Percentiles rank a stretch among this genome's conserved stretches.
Evolutionary conservation across 2,113 vertebrate genomes (phyloP).

Genomic region (Rhea pennata): DNA sequence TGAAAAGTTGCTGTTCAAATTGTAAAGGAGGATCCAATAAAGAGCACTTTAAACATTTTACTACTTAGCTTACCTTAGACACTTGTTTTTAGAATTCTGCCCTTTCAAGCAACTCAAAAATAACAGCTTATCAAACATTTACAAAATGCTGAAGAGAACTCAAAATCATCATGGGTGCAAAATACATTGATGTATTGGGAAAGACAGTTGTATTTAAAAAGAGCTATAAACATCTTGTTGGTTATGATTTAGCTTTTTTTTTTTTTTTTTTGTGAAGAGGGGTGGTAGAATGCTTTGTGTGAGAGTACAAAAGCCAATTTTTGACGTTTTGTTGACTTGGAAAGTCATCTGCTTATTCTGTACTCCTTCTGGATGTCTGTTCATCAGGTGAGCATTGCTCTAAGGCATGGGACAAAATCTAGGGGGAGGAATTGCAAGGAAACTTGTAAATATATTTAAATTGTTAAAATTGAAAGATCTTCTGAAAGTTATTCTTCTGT

Average conservation of each 20-base stretch:
- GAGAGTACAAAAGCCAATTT: not conserved
- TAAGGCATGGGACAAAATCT: not conserved
- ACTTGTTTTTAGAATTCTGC: conserved; percentile 75
- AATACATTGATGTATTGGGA: not conserved
- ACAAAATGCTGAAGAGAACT: conserved; percentile 35
- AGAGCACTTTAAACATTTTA: conserved; percentile 85
- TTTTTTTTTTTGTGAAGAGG: not conserved
- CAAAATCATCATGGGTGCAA: not conserved
- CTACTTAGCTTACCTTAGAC: conserved; percentile 80
- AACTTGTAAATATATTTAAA: not conserved
- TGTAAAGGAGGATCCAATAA: conserved; percentile 95
- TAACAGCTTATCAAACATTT: conserved; percentile 59
- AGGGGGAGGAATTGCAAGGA: not conserved
- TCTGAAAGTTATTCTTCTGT: not conserved
- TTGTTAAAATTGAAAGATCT: not conserved
- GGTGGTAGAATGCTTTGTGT: not conserved
- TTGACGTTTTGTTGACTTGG: not conserved
- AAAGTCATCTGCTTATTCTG: conserved; percentile 21
- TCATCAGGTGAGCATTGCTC: conserved; percentile 60
- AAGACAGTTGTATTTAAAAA: conserved; percentile 19
- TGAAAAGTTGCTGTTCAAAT: conserved; percentile 93
- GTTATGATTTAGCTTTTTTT: not conserved
- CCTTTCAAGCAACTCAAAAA: conserved; percentile 67
- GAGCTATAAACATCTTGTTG: not conserved
- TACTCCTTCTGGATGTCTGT: conserved; percentile 10